Conservation (phyloP, 2,888 invertebrate genomes). For the Torymus aiolomorphi region DNA sequence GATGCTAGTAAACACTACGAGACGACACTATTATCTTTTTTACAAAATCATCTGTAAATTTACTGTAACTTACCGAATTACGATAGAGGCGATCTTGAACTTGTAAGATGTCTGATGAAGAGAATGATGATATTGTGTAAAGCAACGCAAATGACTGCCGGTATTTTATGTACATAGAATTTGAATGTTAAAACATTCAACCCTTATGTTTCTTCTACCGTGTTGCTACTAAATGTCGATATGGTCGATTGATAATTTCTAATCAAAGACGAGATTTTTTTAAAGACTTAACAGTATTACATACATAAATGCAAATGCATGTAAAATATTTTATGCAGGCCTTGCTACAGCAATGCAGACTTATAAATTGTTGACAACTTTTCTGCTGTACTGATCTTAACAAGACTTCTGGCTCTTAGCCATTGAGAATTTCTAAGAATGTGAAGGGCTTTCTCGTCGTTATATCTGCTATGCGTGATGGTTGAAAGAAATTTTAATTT, state of each 20-base stretch:
- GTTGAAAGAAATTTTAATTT: slow-evolving; percentile 52
- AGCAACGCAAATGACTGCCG: slow-evolving; percentile 65
- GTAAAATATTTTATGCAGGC: slow-evolving; percentile 50
- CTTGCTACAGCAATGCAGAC: slow-evolving; percentile 47
- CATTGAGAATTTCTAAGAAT: slow-evolving; percentile 44
- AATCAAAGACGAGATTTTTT: slow-evolving; percentile 57
- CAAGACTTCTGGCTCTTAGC: slow-evolving; percentile 41
- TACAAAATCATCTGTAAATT: slow-evolving; percentile 85
- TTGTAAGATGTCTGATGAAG: slow-evolving; percentile 43
- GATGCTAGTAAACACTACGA: slow-evolving; percentile 98
- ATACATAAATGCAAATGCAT: slow-evolving; percentile 39
- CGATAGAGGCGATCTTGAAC: slow-evolving; percentile 32
- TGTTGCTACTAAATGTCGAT: slow-evolving; percentile 25
- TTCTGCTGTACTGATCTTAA: slow-evolving; percentile 44
- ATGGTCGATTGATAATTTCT: slow-evolving; percentile 45
- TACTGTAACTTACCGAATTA: slow-evolving; percentile 44
- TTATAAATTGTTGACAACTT: slow-evolving; percentile 34
- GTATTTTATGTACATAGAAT: slow-evolving; percentile 66
- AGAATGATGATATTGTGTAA: slow-evolving; percentile 39
- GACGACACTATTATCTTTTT: slow-evolving; percentile 92
- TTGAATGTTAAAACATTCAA: slow-evolving; percentile 53
- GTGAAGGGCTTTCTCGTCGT: slow-evolving; percentile 45
- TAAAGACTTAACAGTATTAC: slow-evolving; percentile 59
- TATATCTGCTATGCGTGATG: slow-evolving; percentile 34
- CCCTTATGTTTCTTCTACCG: slow-evolving; percentile 43